These are phyloP conservation scores for Pomacea canaliculata DNA, from an alignment of 2,888 invertebrate species.

Conservation along the genomic window DNA sequence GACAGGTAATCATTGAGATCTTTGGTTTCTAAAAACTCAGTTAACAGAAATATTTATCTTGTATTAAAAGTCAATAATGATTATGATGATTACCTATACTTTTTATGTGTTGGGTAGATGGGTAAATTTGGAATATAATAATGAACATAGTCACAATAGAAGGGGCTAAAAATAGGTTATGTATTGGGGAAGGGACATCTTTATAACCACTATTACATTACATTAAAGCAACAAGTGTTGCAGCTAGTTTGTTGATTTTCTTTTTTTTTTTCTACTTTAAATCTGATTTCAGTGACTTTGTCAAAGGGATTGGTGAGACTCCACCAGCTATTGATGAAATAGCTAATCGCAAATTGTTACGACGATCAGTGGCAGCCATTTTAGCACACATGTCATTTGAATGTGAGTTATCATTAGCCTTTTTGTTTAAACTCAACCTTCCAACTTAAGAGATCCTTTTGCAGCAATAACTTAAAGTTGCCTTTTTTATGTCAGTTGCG, in stretches of 20 bases:
- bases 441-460: too few relatives aligned
- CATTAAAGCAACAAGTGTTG: background rate
- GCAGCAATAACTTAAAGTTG: too few relatives aligned
- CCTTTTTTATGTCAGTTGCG: too few relatives aligned
- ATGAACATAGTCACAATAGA: too few relatives aligned
- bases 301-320: conserved; percentile 56
- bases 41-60: too few relatives aligned
- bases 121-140: too few relatives aligned
- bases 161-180: too few relatives aligned
- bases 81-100: too few relatives aligned
- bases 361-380: conserved; percentile 65
- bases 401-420: conserved; percentile 45
- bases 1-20: conserved; percentile 45
- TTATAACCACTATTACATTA: background rate
- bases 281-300: conserved; percentile 59
- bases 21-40: background rate
- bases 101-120: too few relatives aligned
- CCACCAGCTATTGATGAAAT: conserved; percentile 61
- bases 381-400: conserved; percentile 68
- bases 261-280: background rate
- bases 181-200: too few relatives aligned
- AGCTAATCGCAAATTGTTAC: conserved; percentile 59
- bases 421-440: too few relatives aligned
- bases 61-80: too few relatives aligned
- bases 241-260: background rate